phyloP scores from a whole-genome alignment of 2,797 vertebrate species.

The Caiman crocodilus region DNA sequence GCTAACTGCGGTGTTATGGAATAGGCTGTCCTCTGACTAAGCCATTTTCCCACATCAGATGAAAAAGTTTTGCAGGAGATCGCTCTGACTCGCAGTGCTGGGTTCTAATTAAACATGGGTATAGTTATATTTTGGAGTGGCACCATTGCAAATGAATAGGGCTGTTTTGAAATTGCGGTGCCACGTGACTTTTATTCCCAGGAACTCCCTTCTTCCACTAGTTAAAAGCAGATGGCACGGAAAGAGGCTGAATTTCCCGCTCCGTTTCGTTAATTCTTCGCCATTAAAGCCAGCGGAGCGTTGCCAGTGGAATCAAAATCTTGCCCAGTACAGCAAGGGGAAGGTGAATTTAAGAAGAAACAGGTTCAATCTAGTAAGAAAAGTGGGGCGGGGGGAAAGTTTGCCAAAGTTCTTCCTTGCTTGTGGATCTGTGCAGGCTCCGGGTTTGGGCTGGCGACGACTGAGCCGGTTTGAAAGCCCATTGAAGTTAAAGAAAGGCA shows the following conservation, averaged over 20 bases:
- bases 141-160: slow-evolving; percentile 18
- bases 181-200: slow-evolving; percentile 32
- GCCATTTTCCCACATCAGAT: slow-evolving; percentile 59
- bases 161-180: slow-evolving; percentile 39
- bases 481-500: background rate
- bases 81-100: background rate
- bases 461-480: slow-evolving; percentile 35
- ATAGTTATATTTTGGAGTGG: slow-evolving; percentile 40
- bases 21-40: background rate
- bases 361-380: background rate
- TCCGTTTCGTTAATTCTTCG: background rate
- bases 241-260: slow-evolving; percentile 3
- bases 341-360: no score
- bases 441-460: slow-evolving; percentile 3
- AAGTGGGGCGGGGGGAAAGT: slow-evolving; percentile 20
- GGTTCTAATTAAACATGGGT: slow-evolving; percentile 66
- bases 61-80: slow-evolving; percentile 50
- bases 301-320: background rate
- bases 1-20: slow-evolving; percentile 40
- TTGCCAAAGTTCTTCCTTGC: slow-evolving; percentile 71
- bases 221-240: slow-evolving; percentile 62
- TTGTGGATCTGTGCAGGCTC: background rate
- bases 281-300: background rate
- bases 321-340: background rate
- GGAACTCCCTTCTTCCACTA: slow-evolving; percentile 45